These are phyloP conservation scores for Coturnix japonica DNA, from an alignment of 2,113 vertebrate genomes.

Conservation along the genomic window DNA sequence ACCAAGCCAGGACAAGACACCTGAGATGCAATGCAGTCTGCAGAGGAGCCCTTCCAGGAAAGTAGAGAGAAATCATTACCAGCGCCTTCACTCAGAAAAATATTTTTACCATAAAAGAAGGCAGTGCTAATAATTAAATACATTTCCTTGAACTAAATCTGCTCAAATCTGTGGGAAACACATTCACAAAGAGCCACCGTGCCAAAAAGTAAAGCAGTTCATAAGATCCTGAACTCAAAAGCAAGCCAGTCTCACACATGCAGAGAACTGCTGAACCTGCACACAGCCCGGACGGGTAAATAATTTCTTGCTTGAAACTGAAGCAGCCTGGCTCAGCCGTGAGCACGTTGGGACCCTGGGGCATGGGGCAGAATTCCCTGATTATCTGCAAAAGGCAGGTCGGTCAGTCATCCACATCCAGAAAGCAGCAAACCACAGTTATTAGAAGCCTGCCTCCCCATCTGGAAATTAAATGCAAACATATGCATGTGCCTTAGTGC, in stretches of 20 bases:
- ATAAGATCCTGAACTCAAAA: background rate
- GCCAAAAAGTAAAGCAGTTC: background rate
- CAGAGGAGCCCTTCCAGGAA: background rate
- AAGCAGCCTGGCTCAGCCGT: background rate
- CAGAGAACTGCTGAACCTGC: background rate
- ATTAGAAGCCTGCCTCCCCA: slow-evolving; percentile 17
- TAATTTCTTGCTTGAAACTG: background rate
- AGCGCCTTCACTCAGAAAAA: background rate
- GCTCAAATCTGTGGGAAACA: background rate
- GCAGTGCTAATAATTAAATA: background rate
- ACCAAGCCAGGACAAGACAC: background rate
- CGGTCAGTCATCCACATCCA: background rate
- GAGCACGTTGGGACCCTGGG: background rate
- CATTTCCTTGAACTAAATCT: background rate
- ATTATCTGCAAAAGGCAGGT: slow-evolving; percentile 10
- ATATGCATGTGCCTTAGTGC: background rate
- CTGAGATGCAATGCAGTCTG: background rate
- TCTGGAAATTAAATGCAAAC: slow-evolving; percentile 66
- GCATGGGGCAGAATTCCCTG: background rate
- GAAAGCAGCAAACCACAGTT: slow-evolving; percentile 37
- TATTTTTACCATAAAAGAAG: background rate
- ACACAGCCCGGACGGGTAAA: background rate
- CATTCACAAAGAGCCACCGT: background rate
- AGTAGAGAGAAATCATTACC: background rate
- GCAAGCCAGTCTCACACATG: fast-evolving